phyloP scores from a whole-genome alignment of 2,888 invertebrate species.

The Pherbina coryleti region DNA sequence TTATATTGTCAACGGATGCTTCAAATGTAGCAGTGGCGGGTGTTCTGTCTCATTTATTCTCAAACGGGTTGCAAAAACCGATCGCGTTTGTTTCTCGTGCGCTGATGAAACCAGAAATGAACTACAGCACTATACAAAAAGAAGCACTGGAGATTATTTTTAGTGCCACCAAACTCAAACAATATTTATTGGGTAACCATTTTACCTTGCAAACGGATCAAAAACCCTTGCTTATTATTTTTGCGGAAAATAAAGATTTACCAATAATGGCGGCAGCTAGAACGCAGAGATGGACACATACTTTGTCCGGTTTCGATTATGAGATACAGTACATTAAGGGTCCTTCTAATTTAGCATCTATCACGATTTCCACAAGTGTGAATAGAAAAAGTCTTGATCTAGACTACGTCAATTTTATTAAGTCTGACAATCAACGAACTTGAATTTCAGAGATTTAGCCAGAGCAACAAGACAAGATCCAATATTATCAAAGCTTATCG shows the following conservation, averaged over 20 bases:
- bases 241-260: slow-evolving; percentile 36
- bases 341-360: slow-evolving; percentile 32
- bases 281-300: slow-evolving; percentile 34
- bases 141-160: slow-evolving; percentile 36
- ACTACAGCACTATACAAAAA: slow-evolving; percentile 42
- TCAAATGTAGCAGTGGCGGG: slow-evolving; percentile 45
- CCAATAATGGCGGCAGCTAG: slow-evolving; percentile 35
- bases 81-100: slow-evolving; percentile 47
- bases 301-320: slow-evolving; percentile 40
- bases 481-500: slow-evolving; percentile 32
- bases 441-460: slow-evolving; percentile 32
- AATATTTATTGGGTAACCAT: slow-evolving; percentile 35
- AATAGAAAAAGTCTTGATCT: not conserved
- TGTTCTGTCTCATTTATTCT: slow-evolving; percentile 42
- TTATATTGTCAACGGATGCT: slow-evolving; percentile 51
- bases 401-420: slow-evolving; percentile 12
- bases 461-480: slow-evolving; percentile 37
- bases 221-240: slow-evolving; percentile 37
- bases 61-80: slow-evolving; percentile 36
- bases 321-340: slow-evolving; percentile 30
- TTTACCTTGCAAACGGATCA: slow-evolving; percentile 37
- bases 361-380: slow-evolving; percentile 22
- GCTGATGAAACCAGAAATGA: slow-evolving; percentile 39
- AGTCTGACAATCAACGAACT: not conserved
- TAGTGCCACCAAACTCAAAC: slow-evolving; percentile 31